Base-by-base conservation (phyloP, 1,140 invertebrate genomes). In the Bombus affinis region DNA sequence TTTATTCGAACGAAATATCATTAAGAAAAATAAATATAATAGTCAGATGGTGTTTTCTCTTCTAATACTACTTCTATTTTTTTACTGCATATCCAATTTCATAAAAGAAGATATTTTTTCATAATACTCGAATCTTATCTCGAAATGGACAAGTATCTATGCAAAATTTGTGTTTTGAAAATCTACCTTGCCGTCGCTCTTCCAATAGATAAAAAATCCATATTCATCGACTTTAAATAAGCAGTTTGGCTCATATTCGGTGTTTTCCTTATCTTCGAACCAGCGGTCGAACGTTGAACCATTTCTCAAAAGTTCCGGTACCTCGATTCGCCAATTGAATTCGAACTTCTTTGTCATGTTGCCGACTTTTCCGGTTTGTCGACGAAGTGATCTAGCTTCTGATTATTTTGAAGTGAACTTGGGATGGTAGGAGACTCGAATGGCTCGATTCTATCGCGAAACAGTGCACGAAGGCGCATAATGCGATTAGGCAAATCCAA, bases 141-240 rank as follows among this genome's bases (percentile, higher is more conserved):
- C 13, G 13, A 65, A 65, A 6, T 32, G 12, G 0, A 12, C 13
- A 65, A 5, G 5, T 65, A 15, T 65, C n/a, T 32, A 32, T 13
- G 5, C 2, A 3, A 39, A 47, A 25, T 32, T 68, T 22, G 12
- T 35, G 10, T 44, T 39, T 47, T 12, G 22, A 37, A 22, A 0
- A 96, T 68, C 9, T 95, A 99, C 99, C 96, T 97, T 97, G 78
- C 98, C 98, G 53, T 99, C 99, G 93, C 98, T 99, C 95, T 99
- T 99, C 99, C 99, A 99, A 94, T 99, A 99, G 84, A 99, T 97
- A 95, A 99, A 99, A 95, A 99, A 99, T 44, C 99, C 99, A 96
- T 98, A 99, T 93, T 99, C 98, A 93, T 99, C 99, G 22, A 99
- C 99, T 96, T 98, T 98, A 92, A 99, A 98, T 32, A 97, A 94